Base-by-base conservation (phyloP, 2,888 invertebrate species). In the Strigamia crassipes region DNA sequence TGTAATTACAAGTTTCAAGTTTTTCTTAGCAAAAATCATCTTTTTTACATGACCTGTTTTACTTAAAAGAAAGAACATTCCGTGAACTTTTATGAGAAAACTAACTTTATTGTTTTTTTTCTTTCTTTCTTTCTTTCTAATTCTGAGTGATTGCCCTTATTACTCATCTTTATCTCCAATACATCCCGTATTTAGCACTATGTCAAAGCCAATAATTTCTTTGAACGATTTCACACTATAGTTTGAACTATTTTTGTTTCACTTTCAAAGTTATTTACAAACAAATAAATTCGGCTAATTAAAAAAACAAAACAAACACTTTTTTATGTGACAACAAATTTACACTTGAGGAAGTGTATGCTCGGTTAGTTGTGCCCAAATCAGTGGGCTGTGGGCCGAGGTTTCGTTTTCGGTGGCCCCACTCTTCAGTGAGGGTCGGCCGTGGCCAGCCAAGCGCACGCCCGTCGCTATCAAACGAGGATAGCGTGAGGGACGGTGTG, bases 351-450 rank as follows among this genome's bases (percentile, higher is more conserved):
- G 66, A 66, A 66, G 66, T 66, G 66, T 27, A 66, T 66, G 66
- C 23, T 66, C 66, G 31, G 66, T 66, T 66, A 66, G 31, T 66
- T 66, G 66, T 66, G 66, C 66, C 66, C 66, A 66, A 66, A 66
- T 66, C 66, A 66, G 27, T 66, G 66, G 27, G 9, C 66, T 66
- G 66, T 66, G 66, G 66, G 66, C 66, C 66, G 66, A 66, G 66
- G 66, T 66, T 66, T 66, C 66, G 27, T 66, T 66, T 66, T 66
- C 66, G 66, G 15, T 66, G 66, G 66, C 66, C 66, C 66, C 66
- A 66, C 66, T 66, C 27, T 66, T 31, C 66, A 66, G 66, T 66
- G 66, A 66, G 66, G 66, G 66, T 66, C 66, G 66, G 66, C 66
- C 66, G 66, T 66, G 66, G 66, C 23, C 66, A 66, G 66, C 66